These are phyloP conservation scores for Cataglyphis altisquamis DNA, from an alignment of 2,888 invertebrate species.

Conservation along the genomic window DNA sequence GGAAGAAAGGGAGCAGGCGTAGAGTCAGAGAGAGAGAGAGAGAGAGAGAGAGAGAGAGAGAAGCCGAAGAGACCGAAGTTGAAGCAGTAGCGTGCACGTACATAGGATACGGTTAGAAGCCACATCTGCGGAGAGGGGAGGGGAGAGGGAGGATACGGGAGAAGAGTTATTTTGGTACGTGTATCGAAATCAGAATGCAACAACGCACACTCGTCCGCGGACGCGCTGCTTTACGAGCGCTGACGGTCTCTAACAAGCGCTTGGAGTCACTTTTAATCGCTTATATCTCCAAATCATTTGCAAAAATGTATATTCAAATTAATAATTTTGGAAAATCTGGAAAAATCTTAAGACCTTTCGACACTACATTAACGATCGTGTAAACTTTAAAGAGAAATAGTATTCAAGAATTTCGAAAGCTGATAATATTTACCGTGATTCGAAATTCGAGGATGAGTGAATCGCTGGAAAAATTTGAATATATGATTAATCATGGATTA, in stretches of 20 bases:
- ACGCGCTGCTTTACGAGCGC: slow-evolving; percentile 53
- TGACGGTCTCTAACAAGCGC: slow-evolving; percentile 23
- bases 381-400: neutral
- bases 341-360: neutral
- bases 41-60: slow-evolving; percentile 31
- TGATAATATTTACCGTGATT: neutral
- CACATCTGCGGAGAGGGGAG: slow-evolving; percentile 38
- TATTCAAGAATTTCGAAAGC: neutral
- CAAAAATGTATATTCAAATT: neutral
- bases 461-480: neutral
- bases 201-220: slow-evolving; percentile 80
- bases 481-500: neutral
- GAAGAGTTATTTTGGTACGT: slow-evolving; percentile 81
- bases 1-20: slow-evolving; percentile 15
- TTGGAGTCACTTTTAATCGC: neutral
- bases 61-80: slow-evolving; percentile 8
- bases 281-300: slow-evolving; percentile 1
- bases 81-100: slow-evolving; percentile 63
- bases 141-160: slow-evolving; percentile 59
- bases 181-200: slow-evolving; percentile 83
- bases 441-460: neutral
- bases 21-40: slow-evolving; percentile 28
- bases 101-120: slow-evolving; percentile 59
- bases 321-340: neutral
- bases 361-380: neutral